Evolutionary conservation across 2,888 invertebrate species (phyloP), one percentile per base, ranked within the genome.

Genomic region (Lacanobia wlatinum): DNA sequence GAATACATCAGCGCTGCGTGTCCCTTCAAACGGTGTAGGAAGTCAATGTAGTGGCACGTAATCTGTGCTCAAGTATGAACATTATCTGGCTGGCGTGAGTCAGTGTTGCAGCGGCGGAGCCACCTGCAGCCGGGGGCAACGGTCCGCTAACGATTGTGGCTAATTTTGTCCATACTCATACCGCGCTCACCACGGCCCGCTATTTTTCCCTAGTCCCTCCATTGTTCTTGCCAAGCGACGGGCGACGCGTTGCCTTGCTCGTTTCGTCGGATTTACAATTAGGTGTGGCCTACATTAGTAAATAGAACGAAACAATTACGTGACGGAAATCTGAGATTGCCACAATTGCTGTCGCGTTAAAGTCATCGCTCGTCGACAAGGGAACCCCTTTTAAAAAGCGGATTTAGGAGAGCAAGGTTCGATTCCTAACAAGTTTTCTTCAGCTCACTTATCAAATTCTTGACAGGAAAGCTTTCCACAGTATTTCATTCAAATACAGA

Each of bases 121-220:
- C 83, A 85, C 87, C 85, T 88, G 88, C 84, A 81, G 79, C 62
- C 79, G 87, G 84, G 92, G 89, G 90, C 92, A 92, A 90, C 85
- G 92, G 87, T 88, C 91, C 87, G 84, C 86, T 89, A 89, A 91
- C 87, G 90, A 88, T 88, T 88, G 88, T 80, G 78, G 87, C 91
- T 92, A 92, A 92, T 90, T 92, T 87, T 71, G 90, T 91, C 86
- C 85, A 82, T 80, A 80, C 69, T 65, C 76, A 71, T 34, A 38
- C 65, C 50, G 50, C 48, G 65, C 63, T 21, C 60, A 23, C 48
- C 70, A 76, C 66, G 70, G 64, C 74, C 76, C 70, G 82, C 86
- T 84, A 82, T 87, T 84, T 86, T 84, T 79, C 78, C 70, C 80
- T 80, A 77, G 64, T 75, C 78, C 73, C 73, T 80, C 50, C 72